These are phyloP conservation scores for Beris chalybata DNA, from an alignment of 2,888 invertebrate species.

Conservation along the genomic window DNA sequence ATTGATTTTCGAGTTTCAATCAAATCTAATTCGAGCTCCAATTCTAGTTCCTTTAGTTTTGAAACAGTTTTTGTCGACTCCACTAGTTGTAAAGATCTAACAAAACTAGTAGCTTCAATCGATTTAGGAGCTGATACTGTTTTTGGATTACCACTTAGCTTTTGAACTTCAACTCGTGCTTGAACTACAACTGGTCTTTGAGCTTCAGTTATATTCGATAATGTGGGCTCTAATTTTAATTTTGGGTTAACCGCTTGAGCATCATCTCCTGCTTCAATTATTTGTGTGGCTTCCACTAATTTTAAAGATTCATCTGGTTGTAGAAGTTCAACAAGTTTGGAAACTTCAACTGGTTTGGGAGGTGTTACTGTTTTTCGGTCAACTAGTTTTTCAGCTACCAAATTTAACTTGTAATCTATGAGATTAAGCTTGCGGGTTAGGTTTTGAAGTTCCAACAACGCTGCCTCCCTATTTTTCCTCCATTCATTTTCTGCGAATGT, in stretches of 20 bases:
- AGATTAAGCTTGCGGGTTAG: too few species aligned
- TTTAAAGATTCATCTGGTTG: conserved; percentile 73
- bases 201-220: conserved; percentile 40
- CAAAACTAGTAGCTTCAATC: too few species aligned
- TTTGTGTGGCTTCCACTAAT: conserved; percentile 61
- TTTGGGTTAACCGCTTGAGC: conserved; percentile 18
- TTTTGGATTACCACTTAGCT: conserved; percentile 5
- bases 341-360: conserved; percentile 40
- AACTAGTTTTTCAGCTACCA: conserved; percentile 8
- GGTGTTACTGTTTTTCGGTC: not conserved
- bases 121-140: conserved; percentile 83
- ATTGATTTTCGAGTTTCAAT: conserved; percentile 28
- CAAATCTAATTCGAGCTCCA: too few species aligned
- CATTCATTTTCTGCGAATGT: too few species aligned
- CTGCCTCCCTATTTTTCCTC: too few species aligned
- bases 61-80: too few species aligned
- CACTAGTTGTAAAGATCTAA: too few species aligned
- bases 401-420: not conserved
- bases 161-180: conserved; percentile 59
- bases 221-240: conserved; percentile 8
- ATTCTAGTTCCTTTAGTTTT: too few species aligned
- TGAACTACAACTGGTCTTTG: conserved; percentile 27
- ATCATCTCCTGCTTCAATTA: not conserved
- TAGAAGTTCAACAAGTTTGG: conserved; percentile 60
- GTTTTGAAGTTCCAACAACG: too few species aligned